A percentile compares a stretch with the other conserved stretches of the same genome.
phyloP scores from a whole-genome alignment of 1,140 invertebrate genomes.

The Hylyphantes graminicola region DNA sequence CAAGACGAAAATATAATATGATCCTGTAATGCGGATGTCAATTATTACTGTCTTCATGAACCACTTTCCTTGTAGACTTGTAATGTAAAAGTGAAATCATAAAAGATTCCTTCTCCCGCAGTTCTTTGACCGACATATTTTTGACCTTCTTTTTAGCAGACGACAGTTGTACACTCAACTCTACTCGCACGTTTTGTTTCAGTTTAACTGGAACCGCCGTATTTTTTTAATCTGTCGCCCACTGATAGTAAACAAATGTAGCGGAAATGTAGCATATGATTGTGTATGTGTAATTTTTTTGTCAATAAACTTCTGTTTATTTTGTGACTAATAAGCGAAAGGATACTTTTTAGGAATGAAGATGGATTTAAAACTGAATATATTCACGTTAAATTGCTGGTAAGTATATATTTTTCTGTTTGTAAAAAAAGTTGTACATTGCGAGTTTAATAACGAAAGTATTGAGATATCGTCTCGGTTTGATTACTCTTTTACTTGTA shows the following conservation, averaged over 20 bases:
- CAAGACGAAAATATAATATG: neutral
- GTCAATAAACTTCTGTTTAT: neutral
- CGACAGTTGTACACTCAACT: constrained; percentile 26
- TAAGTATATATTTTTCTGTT: constrained; percentile 64
- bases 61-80: constrained; percentile 35
- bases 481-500: too few species aligned
- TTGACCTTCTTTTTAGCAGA: constrained; percentile 25
- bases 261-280: neutral
- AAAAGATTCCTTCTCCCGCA: constrained; percentile 24
- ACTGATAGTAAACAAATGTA: too few species aligned
- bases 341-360: constrained; percentile 49
- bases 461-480: too few species aligned
- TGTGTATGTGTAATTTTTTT: neutral
- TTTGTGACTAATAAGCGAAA: neutral
- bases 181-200: too few species aligned
- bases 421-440: too few species aligned
- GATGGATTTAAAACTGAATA: constrained; percentile 65
- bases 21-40: constrained; percentile 28
- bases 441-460: too few species aligned
- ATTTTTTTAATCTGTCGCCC: too few species aligned
- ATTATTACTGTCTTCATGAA: neutral
- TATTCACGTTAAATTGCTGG: constrained; percentile 75
- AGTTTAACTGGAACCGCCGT: too few species aligned
- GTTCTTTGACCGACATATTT: constrained; percentile 51
- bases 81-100: constrained; percentile 23